Percentiles rank a stretch among this genome's conserved stretches.
Evolutionary conservation across 2,797 vertebrate species (phyloP).

Genomic region (Sylvia borin): DNA sequence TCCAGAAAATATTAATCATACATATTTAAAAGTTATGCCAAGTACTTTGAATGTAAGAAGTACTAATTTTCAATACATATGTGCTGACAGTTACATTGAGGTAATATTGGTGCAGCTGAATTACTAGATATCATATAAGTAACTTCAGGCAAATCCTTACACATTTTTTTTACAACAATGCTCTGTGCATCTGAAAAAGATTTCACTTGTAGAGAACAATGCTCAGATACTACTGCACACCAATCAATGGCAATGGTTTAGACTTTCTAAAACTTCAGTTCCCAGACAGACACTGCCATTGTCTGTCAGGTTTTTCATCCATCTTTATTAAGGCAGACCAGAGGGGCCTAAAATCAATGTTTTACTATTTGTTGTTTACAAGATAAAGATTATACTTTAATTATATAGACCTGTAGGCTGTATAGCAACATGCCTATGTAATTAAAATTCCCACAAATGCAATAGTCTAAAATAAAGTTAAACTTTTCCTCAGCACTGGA

Average conservation of each 20-base stretch:
- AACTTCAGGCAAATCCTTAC: not conserved
- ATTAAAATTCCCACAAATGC: not conserved
- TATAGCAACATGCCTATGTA: not conserved
- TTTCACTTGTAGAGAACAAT: not conserved
- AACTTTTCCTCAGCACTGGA: not conserved
- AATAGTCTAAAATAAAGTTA: not conserved
- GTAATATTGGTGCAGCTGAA: not conserved
- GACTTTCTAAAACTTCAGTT: not conserved
- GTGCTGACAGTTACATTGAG: not conserved
- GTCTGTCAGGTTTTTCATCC: not conserved
- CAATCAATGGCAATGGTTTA: not conserved
- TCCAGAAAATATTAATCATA: not conserved
- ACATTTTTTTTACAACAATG: not conserved
- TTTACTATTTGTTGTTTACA: not conserved
- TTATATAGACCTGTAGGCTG: not conserved
- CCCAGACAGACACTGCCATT: not conserved
- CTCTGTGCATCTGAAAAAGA: not conserved
- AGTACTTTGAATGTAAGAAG: not conserved
- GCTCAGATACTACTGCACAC: not conserved
- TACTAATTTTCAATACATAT: not conserved
- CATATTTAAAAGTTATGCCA: not conserved
- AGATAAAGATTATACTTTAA: not conserved
- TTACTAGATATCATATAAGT: not conserved
- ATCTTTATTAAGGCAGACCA: not conserved
- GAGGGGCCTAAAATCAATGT: not conserved